Evolutionary conservation across 2,797 vertebrate genomes (phyloP), one percentile per base, ranked within the genome.

Genomic region (Poeciliopsis presidionis): DNA sequence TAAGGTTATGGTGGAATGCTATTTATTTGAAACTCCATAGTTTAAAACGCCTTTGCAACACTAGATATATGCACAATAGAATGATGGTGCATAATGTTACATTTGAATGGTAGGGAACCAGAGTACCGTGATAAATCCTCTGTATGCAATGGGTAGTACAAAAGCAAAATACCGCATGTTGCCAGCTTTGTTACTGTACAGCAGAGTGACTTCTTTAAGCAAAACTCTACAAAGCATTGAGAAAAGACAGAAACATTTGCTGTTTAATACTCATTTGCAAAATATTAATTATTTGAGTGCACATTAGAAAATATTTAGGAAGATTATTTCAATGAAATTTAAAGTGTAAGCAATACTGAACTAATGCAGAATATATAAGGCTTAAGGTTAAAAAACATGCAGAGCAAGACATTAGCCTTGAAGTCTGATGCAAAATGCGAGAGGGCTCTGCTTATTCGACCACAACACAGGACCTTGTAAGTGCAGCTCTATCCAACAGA

Each of bases 401-500:
- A 30, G 74, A 53, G 25, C 53, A 67, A 86, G 72, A 78, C 79
- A 43, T 72, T 74, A 39, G 9, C 71, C 75, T 76, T 8, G 67
- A 25, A 65, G 65, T 83, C 33, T 36, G 33, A 75, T 18, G 74
- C 30, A 82, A 80, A 84, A 82, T 69, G 33, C 28, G 76, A 33
- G 22, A 72, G 75, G 49, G 53, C 55, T 72, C 45, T 67, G 74
- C 71, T 85, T 36, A 39, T 77, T 39, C 57, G 57, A 57, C 73
- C 43, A 74, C 55, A 81, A 72, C n/a, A 67, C 61, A 75, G 55
- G 81, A 86, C 86, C 61, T 80, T 85, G 75, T 84, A 73, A 85
- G 87, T 86, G 73, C 87, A 81, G 84, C 73, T 82, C 67, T 46
- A 79, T 79, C 73, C 78, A 79, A 76, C 82, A 30, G 75, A 85